Percentiles rank a stretch among this genome's conserved stretches.
These are phyloP conservation scores for Alloscopus bannaensis DNA, from an alignment of 2,888 invertebrate species.

Conservation along the genomic window DNA sequence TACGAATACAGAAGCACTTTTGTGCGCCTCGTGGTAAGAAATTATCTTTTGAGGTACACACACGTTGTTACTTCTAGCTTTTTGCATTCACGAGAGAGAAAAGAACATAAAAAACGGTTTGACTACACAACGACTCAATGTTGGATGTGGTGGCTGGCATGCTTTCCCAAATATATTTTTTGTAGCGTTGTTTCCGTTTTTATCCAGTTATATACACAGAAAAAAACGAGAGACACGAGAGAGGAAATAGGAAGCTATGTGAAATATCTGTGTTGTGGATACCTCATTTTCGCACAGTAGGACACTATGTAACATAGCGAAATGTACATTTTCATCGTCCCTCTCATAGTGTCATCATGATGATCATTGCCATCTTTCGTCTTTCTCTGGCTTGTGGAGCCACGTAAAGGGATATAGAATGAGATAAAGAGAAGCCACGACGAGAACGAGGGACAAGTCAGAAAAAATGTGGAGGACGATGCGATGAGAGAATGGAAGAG, in stretches of 20 bases:
- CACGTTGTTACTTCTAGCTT: too few relatives aligned
- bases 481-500: not conserved
- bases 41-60: too few relatives aligned
- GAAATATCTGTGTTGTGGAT: not conserved
- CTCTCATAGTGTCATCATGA: not conserved
- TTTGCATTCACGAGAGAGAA: too few relatives aligned
- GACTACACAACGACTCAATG: too few relatives aligned
- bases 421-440: constrained; percentile 12
- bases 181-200: constrained; percentile 16
- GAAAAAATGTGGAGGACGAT: not conserved
- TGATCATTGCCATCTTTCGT: not conserved
- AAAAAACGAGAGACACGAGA: not conserved
- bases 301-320: not conserved
- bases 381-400: not conserved
- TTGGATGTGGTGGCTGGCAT: too few relatives aligned
- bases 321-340: not conserved
- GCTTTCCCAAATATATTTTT: too few relatives aligned
- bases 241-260: constrained; percentile 14
- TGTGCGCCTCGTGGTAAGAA: too few relatives aligned
- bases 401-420: not conserved
- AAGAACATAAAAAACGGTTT: too few relatives aligned
- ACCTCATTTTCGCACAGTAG: not conserved
- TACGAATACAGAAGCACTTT: too few relatives aligned
- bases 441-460: not conserved
- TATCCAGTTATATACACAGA: constrained; percentile 5